Base-by-base conservation (phyloP, 92 coral and sea anemone genomes). In the Chrysogorgia sp. region DNA sequence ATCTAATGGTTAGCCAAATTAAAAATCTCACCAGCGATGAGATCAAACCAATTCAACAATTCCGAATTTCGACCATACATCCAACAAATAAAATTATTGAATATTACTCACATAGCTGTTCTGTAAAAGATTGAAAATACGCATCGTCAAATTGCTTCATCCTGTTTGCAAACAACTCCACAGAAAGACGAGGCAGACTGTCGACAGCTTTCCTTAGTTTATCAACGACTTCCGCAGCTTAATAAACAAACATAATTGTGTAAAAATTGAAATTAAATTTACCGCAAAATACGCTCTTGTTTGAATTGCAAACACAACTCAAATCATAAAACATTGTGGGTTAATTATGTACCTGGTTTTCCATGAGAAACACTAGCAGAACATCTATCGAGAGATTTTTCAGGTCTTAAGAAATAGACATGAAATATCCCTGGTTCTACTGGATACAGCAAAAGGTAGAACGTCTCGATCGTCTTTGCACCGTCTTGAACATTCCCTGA, bases 361-460 rank as follows among this genome's bases (percentile, higher is more conserved):
- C 7, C 32, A 25, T 14, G 10, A 23, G 49, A 41, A 35, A 30
- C 45, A 2, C 59, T 2, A 32, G 64, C 64, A n/a, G n/a, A n/a
- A n/a, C n/a, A n/a, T n/a, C n/a, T 19, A 55, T 34, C 26, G 5
- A 72, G 20, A 34, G 79, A 21, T n/a, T 45, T 52, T 24, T 72
- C 79, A 53, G 79, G 50, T 55, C 79, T 58, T 17, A 72, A 23
- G 28, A 72, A 72, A 56, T 53, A 56, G 14, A 59, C 79, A 28
- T 19, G 2, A 37, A 72, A 72, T 72, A 72, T 72, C 25, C 79
- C 79, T 32, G 79, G 65, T 40, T 72, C 64, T 9, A 72, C 24
- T 72, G 79, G 65, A 34, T 72, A 72, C 33, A 31, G n/a, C n/a
- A 56, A 58, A 53, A 52, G 65, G 55, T 72, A 26, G 33, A 29